Percentiles rank a stretch among this genome's conserved stretches.
phyloP scores from a whole-genome alignment of 2,797 vertebrate species.

The Intellagama lesueurii region DNA sequence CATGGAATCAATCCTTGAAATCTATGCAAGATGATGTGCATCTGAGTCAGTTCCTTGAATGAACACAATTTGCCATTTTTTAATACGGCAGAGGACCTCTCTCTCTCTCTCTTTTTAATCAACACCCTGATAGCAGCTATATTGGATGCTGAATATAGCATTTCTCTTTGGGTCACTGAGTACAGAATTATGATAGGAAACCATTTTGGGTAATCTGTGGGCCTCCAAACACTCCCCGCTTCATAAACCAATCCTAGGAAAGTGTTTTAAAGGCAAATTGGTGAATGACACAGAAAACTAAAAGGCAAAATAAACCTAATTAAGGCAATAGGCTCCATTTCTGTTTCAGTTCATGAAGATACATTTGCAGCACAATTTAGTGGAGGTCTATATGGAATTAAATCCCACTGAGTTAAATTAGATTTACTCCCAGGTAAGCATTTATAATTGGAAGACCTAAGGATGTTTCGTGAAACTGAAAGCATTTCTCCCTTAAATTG shows the following conservation, averaged over 20 bases:
- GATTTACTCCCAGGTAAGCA: not conserved
- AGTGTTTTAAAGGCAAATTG: not conserved
- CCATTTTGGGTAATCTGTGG: not conserved
- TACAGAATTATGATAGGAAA: slow-evolving; percentile 12
- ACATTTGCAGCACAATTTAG: not conserved
- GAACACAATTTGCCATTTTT: slow-evolving; percentile 27
- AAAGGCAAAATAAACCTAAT: slow-evolving; percentile 4
- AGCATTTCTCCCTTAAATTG: slow-evolving; percentile 15
- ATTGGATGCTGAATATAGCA: not conserved
- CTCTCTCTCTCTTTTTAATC: not conserved
- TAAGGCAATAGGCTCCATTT: not conserved
- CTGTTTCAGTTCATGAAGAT: not conserved
- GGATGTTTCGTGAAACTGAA: not conserved
- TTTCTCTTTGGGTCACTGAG: slow-evolving; percentile 1
- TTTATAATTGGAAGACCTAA: not conserved
- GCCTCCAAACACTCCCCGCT: not conserved
- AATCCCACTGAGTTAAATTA: not conserved
- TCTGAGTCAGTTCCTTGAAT: slow-evolving; percentile 26
- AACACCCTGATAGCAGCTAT: not conserved
- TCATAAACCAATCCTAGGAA: slow-evolving; percentile 4
- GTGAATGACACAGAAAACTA: not conserved
- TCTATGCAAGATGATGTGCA: slow-evolving; percentile 12
- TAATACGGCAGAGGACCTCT: not conserved
- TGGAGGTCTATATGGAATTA: not conserved
- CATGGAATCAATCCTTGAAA: slow-evolving; percentile 29